phyloP scores from a whole-genome alignment of 2,888 invertebrate genomes.

The Phragmatobia fuliginosa region DNA sequence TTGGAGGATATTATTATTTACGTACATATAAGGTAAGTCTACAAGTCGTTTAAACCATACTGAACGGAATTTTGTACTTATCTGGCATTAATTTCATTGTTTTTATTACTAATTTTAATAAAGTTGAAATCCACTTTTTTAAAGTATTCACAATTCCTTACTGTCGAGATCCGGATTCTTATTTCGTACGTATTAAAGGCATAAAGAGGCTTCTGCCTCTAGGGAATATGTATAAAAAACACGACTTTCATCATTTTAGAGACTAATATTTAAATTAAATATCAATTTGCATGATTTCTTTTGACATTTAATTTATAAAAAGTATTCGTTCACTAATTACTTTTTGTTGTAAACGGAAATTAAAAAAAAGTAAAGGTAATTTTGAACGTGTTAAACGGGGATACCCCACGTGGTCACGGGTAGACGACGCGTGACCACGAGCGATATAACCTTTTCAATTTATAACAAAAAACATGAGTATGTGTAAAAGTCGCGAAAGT shows the following conservation, averaged over 20 bases:
- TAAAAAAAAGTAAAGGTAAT: too few relatives aligned
- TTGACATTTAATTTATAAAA: conserved; percentile 9
- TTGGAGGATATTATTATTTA: neutral
- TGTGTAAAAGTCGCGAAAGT: too few relatives aligned
- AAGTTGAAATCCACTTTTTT: too few relatives aligned
- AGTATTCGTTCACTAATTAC: too few relatives aligned
- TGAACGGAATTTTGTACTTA: neutral
- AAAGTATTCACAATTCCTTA: neutral
- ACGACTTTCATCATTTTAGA: neutral
- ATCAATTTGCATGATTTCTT: neutral
- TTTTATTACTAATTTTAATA: too few relatives aligned
- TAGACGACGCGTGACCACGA: too few relatives aligned
- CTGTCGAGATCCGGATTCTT: neutral
- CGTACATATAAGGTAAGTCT: neutral
- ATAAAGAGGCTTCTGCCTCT: neutral
- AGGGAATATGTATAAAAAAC: neutral
- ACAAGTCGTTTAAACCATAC: neutral
- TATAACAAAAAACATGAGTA: too few relatives aligned
- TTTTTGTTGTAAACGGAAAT: too few relatives aligned
- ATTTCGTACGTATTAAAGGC: neutral
- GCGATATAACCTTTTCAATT: too few relatives aligned
- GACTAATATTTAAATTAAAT: neutral
- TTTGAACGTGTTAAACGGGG: too few relatives aligned
- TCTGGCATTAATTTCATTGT: neutral
- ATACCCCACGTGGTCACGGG: too few relatives aligned